Conservation (phyloP, 2,888 invertebrate species). For the Amblyjoppa proteus region DNA sequence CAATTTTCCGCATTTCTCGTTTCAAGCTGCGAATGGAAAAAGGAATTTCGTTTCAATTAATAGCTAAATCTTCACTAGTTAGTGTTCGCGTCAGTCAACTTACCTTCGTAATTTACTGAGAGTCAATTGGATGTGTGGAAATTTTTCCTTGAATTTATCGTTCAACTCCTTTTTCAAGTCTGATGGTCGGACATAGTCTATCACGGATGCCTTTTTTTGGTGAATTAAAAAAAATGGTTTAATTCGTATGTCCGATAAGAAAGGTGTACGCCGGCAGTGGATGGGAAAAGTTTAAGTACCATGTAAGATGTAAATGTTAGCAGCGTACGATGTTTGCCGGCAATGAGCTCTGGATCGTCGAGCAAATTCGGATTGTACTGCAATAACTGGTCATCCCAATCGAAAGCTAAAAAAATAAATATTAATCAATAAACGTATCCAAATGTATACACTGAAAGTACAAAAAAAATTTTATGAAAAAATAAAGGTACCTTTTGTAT, state of each 20-base stretch:
- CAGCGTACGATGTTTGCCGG: constrained; percentile 94
- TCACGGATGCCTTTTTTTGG: constrained; percentile 92
- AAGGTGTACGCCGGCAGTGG: not conserved
- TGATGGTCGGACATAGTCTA: constrained; percentile 97
- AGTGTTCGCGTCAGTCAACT: constrained; percentile 41
- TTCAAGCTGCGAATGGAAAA: constrained; percentile 89
- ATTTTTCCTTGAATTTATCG: constrained; percentile 97
- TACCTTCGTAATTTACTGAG: constrained; percentile 98
- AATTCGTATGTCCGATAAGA: constrained; percentile 66
- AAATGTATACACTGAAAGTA: not conserved
- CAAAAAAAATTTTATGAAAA: not conserved
- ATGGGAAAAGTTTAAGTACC: constrained; percentile 82
- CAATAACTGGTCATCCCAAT: constrained; percentile 83
- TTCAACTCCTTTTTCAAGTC: constrained; percentile 98
- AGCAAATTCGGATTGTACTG: constrained; percentile 95
- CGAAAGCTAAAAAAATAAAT: constrained; percentile 76
- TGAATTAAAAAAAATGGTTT: constrained; percentile 62
- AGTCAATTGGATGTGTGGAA: constrained; percentile 97
- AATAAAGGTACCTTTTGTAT: constrained; percentile 82
- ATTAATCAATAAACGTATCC: not conserved
- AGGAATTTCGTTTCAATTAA: not conserved
- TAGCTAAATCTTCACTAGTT: not conserved
- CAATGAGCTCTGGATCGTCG: constrained; percentile 96
- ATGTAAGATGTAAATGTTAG: constrained; percentile 95
- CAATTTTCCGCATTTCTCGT: constrained; percentile 97